Evolutionary conservation across 2,797 vertebrate genomes (phyloP).

Genomic region (Bovichtus variegatus): DNA sequence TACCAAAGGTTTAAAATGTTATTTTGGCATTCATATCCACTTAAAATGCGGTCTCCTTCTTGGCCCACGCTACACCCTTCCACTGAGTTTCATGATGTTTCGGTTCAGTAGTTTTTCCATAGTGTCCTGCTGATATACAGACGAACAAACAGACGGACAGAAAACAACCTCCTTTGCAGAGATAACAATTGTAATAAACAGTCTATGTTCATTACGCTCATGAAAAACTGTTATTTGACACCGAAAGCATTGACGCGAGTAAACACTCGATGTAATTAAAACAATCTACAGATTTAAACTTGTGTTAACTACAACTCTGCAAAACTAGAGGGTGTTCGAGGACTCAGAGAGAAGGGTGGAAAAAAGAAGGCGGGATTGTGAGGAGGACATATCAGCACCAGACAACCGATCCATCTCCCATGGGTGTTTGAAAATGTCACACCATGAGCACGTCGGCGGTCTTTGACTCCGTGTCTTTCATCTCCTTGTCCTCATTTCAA

Average conservation of each 20-base stretch:
- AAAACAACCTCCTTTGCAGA: too few species aligned
- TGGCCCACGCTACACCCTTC: too few species aligned
- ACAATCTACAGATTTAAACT: slow-evolving; percentile 42
- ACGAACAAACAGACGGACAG: too few species aligned
- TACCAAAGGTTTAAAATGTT: too few species aligned
- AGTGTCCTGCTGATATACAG: too few species aligned
- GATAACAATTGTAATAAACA: not conserved
- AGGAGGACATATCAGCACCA: slow-evolving; percentile 47
- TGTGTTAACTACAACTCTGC: slow-evolving; percentile 15
- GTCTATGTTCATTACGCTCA: not conserved
- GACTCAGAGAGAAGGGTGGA: slow-evolving; percentile 9
- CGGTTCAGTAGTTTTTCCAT: too few species aligned
- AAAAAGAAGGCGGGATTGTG: too few species aligned
- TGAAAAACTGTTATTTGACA: not conserved
- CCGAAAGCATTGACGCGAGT: not conserved
- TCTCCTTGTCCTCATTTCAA: slow-evolving; percentile 77
- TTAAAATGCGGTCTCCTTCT: too few species aligned
- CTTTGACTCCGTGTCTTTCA: slow-evolving; percentile 77
- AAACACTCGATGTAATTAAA: slow-evolving; percentile 27
- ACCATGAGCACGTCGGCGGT: slow-evolving; percentile 58
- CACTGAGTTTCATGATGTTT: too few species aligned
- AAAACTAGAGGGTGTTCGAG: slow-evolving; percentile 2
- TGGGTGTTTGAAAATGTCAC: slow-evolving; percentile 79
- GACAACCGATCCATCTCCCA: slow-evolving; percentile 61
- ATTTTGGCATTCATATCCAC: too few species aligned